Percentiles rank a stretch among this genome's conserved stretches.
phyloP scores from a whole-genome alignment of 2,797 vertebrate species.

The Chloroceryle inda region DNA sequence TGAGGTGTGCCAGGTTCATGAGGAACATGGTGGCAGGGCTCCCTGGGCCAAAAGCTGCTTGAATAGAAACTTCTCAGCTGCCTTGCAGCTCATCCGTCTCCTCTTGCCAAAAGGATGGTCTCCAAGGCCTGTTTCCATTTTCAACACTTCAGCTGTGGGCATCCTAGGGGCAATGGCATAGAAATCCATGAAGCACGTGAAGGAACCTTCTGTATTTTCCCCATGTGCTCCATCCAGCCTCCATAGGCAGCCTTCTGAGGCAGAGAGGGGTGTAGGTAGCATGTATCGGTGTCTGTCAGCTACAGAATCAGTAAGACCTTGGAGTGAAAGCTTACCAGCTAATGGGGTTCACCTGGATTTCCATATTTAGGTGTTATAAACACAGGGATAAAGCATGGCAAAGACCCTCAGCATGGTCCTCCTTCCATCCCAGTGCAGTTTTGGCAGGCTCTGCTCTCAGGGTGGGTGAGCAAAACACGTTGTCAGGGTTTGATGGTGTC shows the following conservation, averaged over 20 bases:
- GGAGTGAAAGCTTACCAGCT: neutral
- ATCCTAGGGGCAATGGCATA: neutral
- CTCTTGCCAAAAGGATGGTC: neutral
- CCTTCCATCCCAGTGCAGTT: rapidly evolving
- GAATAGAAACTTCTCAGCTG: neutral
- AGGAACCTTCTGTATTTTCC: rapidly evolving
- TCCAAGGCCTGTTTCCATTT: neutral
- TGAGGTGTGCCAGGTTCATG: neutral
- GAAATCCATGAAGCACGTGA: rapidly evolving
- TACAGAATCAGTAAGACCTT: neutral
- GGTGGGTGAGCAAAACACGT: neutral
- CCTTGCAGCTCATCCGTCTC: neutral
- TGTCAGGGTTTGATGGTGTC: neutral
- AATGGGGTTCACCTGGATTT: neutral
- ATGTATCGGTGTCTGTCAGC: neutral
- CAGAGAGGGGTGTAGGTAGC: neutral
- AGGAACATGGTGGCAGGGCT: neutral
- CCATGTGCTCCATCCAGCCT: rapidly evolving
- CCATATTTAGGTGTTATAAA: neutral
- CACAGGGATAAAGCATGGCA: neutral
- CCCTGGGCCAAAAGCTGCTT: neutral
- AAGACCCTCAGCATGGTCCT: neutral
- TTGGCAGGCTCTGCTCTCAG: rapidly evolving
- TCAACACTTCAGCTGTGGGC: neutral
- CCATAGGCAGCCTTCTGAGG: neutral